phyloP scores from a whole-genome alignment of 2,888 invertebrate genomes.

The Philonicus albiceps region DNA sequence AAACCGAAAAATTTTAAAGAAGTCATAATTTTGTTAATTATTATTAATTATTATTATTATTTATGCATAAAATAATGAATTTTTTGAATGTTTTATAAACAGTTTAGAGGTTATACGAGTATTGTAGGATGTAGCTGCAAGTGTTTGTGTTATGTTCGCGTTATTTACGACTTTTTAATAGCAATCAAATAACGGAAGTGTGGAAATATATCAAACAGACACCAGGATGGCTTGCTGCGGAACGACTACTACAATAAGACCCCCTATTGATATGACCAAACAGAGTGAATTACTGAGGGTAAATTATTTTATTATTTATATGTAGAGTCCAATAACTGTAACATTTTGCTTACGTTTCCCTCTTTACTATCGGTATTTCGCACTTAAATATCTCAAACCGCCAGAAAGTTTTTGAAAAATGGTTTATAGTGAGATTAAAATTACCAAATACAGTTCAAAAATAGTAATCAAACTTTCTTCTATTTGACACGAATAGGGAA shows the following conservation, averaged over 20 bases:
- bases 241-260: constrained; percentile 76
- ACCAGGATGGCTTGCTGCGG: constrained; percentile 71
- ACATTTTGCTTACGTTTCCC: no score
- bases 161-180: neutral
- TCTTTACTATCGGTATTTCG: no score
- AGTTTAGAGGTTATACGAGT: neutral
- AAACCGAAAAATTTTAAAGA: neutral
- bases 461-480: no score
- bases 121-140: neutral
- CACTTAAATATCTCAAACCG: no score
- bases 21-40: no score
- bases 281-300: constrained; percentile 84
- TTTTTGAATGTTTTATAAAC: neutral
- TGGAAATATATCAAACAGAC: neutral
- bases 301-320: constrained; percentile 56
- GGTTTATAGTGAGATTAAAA: no score
- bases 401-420: no score
- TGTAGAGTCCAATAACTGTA: neutral
- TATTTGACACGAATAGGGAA: no score
- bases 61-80: no score
- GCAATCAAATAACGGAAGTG: neutral
- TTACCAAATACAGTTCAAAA: no score
- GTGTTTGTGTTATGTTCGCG: neutral
- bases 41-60: no score
- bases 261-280: constrained; percentile 78